Conservation (phyloP, 37 sponge, comb jelly and placozoan species). For the Chondrilla cf. caribensis region DNA sequence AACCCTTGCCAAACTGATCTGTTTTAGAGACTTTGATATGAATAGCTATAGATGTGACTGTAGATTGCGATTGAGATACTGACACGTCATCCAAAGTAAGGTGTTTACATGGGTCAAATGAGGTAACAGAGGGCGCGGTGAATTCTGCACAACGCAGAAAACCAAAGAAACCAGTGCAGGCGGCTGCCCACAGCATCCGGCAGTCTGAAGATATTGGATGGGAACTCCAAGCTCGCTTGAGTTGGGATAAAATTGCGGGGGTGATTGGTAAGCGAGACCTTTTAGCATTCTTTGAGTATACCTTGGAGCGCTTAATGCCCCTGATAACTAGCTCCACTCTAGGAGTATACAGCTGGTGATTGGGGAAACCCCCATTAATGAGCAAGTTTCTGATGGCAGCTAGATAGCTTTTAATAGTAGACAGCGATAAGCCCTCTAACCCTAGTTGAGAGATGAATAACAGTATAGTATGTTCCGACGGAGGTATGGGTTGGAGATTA, state of each 20-base stretch:
- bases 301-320: not conserved
- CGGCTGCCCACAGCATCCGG: conserved; percentile 30
- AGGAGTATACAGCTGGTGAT: no score
- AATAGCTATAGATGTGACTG: not conserved
- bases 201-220: not conserved
- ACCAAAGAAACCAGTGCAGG: conserved; percentile 10
- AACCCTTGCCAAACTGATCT: not conserved
- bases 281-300: not conserved
- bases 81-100: conserved; percentile 6
- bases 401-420: not conserved
- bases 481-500: not conserved
- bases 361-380: not conserved
- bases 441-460: not conserved
- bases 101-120: not conserved
- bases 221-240: not conserved
- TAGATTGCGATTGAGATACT: no score
- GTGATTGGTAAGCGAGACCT: conserved; percentile 15
- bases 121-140: not conserved
- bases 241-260: not conserved
- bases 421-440: not conserved
- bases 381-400: not conserved
- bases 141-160: conserved; percentile 28
- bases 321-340: not conserved
- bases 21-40: not conserved
- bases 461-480: not conserved